These are phyloP conservation scores for Drosophila mimica DNA, from an alignment of 2,888 invertebrate genomes.

Conservation along the genomic window DNA sequence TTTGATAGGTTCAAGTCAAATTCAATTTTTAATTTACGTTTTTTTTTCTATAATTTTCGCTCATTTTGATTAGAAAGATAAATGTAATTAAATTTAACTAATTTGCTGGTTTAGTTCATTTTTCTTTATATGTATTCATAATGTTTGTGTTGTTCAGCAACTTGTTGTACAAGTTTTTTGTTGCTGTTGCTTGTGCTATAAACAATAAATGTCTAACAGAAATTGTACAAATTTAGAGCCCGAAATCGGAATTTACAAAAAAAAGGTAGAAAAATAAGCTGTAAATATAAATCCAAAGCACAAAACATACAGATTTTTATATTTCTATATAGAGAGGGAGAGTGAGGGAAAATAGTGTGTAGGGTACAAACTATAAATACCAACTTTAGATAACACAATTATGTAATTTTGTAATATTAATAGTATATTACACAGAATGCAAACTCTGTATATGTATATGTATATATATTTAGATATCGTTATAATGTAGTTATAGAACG, in stretches of 20 bases:
- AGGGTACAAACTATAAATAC: constrained; percentile 25
- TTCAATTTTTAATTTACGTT: constrained; percentile 25
- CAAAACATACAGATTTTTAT: constrained; percentile 41
- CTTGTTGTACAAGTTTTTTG: constrained; percentile 72
- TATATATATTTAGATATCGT: constrained; percentile 29
- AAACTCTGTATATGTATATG: constrained; percentile 27
- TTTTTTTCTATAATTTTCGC: constrained; percentile 27
- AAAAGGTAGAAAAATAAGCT: constrained; percentile 36
- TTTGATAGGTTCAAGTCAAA: constrained; percentile 20
- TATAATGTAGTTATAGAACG: constrained; percentile 49
- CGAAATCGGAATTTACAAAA: constrained; percentile 26
- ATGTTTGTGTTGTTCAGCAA: constrained; percentile 46
- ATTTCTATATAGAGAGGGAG: constrained; percentile 11
- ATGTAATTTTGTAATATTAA: constrained; percentile 52
- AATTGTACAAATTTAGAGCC: constrained; percentile 41
- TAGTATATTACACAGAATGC: constrained; percentile 49
- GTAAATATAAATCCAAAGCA: constrained; percentile 23
- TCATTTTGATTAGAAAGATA: constrained; percentile 60
- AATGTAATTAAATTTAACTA: constrained; percentile 79
- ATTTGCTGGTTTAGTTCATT: constrained; percentile 35
- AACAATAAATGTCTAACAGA: constrained; percentile 59
- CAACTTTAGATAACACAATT: constrained; percentile 45
- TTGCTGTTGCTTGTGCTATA: constrained; percentile 66
- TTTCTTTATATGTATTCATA: constrained; percentile 21
- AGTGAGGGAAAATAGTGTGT: constrained; percentile 26